A percentile compares a stretch with the other conserved stretches of the same genome.
Evolutionary conservation across 2,113 vertebrate genomes (phyloP).

Genomic region (Addax nasomaculatus): DNA sequence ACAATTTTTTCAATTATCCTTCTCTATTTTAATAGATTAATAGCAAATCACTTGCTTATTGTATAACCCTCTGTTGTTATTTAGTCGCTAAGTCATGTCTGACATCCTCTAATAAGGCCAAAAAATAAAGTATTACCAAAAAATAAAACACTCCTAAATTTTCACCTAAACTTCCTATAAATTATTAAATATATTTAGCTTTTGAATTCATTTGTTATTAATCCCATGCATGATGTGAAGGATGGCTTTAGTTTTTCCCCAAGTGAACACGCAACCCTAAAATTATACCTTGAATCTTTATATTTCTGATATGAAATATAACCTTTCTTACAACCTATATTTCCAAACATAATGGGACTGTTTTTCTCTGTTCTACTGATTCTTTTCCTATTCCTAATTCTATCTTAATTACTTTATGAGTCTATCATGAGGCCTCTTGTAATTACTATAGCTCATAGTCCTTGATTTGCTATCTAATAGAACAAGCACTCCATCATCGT

Average conservation of each 20-base stretch:
- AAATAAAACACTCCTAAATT: neutral
- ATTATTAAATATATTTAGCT: neutral
- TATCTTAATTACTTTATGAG: neutral
- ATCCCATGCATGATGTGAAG: neutral
- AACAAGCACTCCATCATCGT: neutral
- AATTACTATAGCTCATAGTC: neutral
- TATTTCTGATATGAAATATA: neutral
- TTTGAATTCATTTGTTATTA: slow-evolving; percentile 5
- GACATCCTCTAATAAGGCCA: neutral
- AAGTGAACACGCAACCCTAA: neutral
- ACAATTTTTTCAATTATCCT: neutral
- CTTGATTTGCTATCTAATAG: neutral
- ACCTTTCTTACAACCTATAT: neutral
- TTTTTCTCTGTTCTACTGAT: neutral
- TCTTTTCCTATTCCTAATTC: neutral
- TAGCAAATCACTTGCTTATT: neutral
- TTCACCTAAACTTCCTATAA: neutral
- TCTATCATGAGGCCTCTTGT: neutral
- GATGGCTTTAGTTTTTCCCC: neutral
- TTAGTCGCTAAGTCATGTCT: accelerated
- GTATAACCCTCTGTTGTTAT: neutral
- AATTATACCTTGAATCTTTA: neutral
- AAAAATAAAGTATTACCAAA: neutral
- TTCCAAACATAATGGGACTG: neutral
- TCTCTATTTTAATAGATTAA: neutral